Base-by-base conservation (phyloP, 2,888 invertebrate genomes). In the Pecten maximus region DNA sequence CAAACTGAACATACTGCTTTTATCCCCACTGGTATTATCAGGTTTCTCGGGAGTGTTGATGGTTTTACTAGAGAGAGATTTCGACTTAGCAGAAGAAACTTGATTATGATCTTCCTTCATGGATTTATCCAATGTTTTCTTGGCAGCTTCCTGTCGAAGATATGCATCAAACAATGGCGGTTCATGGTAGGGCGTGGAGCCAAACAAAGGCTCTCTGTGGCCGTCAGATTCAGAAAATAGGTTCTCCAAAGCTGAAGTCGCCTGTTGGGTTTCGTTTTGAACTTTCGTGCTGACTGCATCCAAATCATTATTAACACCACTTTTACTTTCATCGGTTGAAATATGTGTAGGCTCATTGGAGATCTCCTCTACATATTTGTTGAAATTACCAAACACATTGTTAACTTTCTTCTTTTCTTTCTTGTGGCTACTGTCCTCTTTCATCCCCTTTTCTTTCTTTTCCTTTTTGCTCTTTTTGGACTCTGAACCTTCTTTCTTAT, bases 401-500 rank as follows among this genome's bases (percentile, higher is more conserved):
- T 74, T 74, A 74, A 28, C 74, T 74, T 74, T 74, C 74, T 74
- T 74, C 35, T 74, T 74, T 12, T 74, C 74, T 15, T 74, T 74
- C 74, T 74, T 74, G 35, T 74, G 74, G 15, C 74, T 74, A 74
- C 28, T 16, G 35, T 74, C 74, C 35, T 74, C 88, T n/a, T 44
- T 88, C 44, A 16, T 88, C 8, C 35, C 44, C 28, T 89, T 89
- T 3, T 35, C 54, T 40, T 54, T 54, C n/a, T 50, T 40, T 48
- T 54, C 54, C 60, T 89, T 89, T 23, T 60, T 88, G 35, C 54
- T 89, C 89, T 89, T 91, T 16, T 74, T 35, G 12, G 44, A 54
- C 74, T 89, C 90, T 87, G 87, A 87, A 2, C 40, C 28, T 60
- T 88, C 89, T 60, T 87, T 44, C 88, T 54, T 87, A 19, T 88